Percentiles rank a stretch among this genome's conserved stretches.
Conservation (phyloP, 2,888 invertebrate species). For the Mellilla xanthometata region DNA sequence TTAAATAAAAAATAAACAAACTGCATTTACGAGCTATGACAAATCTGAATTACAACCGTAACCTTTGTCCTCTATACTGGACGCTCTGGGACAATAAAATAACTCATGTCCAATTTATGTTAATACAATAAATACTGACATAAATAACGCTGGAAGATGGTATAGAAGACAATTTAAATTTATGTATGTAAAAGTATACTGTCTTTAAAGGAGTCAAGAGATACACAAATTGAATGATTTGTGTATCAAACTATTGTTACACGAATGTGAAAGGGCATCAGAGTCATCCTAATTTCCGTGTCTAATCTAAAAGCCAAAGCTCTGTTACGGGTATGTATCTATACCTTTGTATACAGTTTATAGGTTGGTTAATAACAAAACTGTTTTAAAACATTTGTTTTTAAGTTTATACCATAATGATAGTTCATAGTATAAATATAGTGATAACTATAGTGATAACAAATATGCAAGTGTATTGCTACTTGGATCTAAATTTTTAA, state of each 20-base stretch:
- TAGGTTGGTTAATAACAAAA: too few relatives aligned
- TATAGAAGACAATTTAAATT: slow-evolving; percentile 74
- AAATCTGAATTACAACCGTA: slow-evolving; percentile 76
- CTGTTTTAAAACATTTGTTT: too few relatives aligned
- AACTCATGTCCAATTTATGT: slow-evolving; percentile 82
- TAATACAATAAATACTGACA: slow-evolving; percentile 81
- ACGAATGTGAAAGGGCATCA: slow-evolving; percentile 27
- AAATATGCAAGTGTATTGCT: too few relatives aligned
- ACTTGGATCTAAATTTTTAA: too few relatives aligned
- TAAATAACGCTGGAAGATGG: slow-evolving; percentile 71
- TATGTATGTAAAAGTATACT: slow-evolving; percentile 60
- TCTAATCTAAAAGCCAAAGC: slow-evolving; percentile 13
- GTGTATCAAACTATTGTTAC: slow-evolving; percentile 37
- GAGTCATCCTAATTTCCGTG: slow-evolving; percentile 20
- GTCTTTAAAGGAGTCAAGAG: slow-evolving; percentile 49
- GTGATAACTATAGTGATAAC: too few relatives aligned
- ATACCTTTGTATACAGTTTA: too few relatives aligned
- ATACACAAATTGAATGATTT: slow-evolving; percentile 62
- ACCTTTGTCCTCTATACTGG: slow-evolving; percentile 71
- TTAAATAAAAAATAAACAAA: slow-evolving; percentile 56
- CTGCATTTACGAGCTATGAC: slow-evolving; percentile 76
- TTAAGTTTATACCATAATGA: too few relatives aligned
- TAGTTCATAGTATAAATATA: too few relatives aligned
- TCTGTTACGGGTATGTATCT: too few relatives aligned
- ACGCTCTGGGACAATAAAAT: slow-evolving; percentile 76